Evolutionary conservation across 2,113 vertebrate genomes (phyloP).

Genomic region (Labeo catla): DNA sequence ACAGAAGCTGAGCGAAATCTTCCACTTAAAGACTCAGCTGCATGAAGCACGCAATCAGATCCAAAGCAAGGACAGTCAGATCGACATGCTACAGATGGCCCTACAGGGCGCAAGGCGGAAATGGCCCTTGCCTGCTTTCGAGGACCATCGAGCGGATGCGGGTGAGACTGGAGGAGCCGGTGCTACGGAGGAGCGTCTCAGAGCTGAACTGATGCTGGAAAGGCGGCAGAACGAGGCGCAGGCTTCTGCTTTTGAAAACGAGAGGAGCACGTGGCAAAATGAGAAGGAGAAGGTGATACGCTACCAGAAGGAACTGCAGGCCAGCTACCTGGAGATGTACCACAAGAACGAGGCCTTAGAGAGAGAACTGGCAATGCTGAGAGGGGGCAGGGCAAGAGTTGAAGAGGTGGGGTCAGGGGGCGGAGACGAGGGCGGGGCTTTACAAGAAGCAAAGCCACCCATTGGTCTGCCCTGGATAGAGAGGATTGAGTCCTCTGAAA

Average conservation of each 20-base stretch:
- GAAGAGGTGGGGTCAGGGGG: slow-evolving; percentile 73
- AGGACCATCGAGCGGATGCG: slow-evolving; percentile 65
- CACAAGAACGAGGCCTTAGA: slow-evolving; percentile 88
- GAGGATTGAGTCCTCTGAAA: slow-evolving; percentile 92
- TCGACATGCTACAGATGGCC: slow-evolving; percentile 81
- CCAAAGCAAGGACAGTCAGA: slow-evolving; percentile 82
- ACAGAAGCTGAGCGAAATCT: slow-evolving; percentile 93
- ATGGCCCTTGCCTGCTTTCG: slow-evolving; percentile 60
- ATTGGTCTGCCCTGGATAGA: slow-evolving; percentile 88
- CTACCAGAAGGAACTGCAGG: slow-evolving; percentile 89
- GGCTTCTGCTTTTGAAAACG: slow-evolving; percentile 87
- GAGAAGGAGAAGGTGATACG: slow-evolving; percentile 88
- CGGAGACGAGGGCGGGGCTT: slow-evolving; percentile 43
- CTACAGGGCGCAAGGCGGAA: slow-evolving; percentile 72
- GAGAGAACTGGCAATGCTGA: slow-evolving; percentile 80
- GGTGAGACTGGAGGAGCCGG: slow-evolving; percentile 66
- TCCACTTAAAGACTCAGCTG: slow-evolving; percentile 92
- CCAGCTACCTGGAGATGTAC: slow-evolving; percentile 96
- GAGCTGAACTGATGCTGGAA: slow-evolving; percentile 90
- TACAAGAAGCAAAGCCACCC: slow-evolving; percentile 70
- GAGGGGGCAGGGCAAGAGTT: slow-evolving; percentile 68
- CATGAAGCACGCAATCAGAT: slow-evolving; percentile 83
- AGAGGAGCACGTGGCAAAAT: slow-evolving; percentile 91
- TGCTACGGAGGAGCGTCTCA: slow-evolving; percentile 82
- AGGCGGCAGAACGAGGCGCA: slow-evolving; percentile 90